These are phyloP conservation scores for Xyrichtys novacula DNA, from an alignment of 2,797 vertebrate genomes.

Conservation along the genomic window DNA sequence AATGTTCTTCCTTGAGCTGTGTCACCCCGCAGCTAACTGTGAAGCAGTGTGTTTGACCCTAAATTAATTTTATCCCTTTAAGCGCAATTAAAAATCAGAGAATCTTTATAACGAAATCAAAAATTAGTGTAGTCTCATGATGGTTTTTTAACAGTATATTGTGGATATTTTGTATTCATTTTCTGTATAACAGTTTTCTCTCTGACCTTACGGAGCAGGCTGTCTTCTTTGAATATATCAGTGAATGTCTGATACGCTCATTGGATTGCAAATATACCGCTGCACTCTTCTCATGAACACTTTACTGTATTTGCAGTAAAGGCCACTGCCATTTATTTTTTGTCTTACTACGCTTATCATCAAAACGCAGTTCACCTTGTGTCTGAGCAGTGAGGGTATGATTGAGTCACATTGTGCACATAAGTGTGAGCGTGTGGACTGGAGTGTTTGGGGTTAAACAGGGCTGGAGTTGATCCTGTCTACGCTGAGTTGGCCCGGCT, in stretches of 20 bases:
- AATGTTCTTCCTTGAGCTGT: too few species aligned
- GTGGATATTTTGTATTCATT: too few species aligned
- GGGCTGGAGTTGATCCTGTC: constrained; percentile 64
- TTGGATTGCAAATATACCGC: background rate
- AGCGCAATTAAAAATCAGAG: too few species aligned
- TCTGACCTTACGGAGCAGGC: too few species aligned
- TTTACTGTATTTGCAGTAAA: background rate
- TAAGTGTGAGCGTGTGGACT: constrained; percentile 16
- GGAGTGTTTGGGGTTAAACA: constrained; percentile 62
- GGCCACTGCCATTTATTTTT: background rate
- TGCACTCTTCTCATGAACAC: constrained; percentile 8
- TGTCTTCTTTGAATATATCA: background rate
- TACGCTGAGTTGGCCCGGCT: constrained; percentile 61
- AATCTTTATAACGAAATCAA: too few species aligned
- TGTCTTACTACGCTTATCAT: background rate
- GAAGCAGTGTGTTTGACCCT: too few species aligned
- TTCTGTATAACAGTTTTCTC: too few species aligned
- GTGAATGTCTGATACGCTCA: background rate
- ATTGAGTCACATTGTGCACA: constrained; percentile 5
- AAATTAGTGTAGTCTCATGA: too few species aligned
- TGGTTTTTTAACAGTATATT: too few species aligned
- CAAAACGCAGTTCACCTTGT: constrained; percentile 20
- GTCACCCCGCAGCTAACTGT: too few species aligned
- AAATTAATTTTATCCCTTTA: too few species aligned
- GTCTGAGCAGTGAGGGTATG: constrained; percentile 4